Percentiles rank a stretch among this genome's conserved stretches.
These are phyloP conservation scores for Carposina sasakii DNA, from an alignment of 1,140 invertebrate genomes.

Conservation along the genomic window DNA sequence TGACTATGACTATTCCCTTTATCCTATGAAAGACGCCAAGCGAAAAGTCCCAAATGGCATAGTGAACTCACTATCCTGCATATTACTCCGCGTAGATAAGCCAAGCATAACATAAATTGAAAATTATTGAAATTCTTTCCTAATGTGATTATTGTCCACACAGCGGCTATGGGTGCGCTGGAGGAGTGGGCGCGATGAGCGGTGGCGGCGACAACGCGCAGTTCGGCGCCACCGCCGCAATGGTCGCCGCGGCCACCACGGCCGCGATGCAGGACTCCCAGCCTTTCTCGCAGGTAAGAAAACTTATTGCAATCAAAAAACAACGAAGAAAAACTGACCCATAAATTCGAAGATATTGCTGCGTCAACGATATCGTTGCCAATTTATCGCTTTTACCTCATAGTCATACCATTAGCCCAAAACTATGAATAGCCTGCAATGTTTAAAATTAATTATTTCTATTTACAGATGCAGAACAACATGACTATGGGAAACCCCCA, in stretches of 20 bases:
- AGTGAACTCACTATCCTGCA: no score
- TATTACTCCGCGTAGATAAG: no score
- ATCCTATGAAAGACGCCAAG: no score
- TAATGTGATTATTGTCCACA: conserved; percentile 18
- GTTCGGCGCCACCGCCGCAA: conserved; percentile 70
- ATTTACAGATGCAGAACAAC: conserved; percentile 70
- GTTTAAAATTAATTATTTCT: not conserved
- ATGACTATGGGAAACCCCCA: conserved; percentile 73
- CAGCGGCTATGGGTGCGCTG: conserved; percentile 71
- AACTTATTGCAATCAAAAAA: not conserved
- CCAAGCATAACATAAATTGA: no score
- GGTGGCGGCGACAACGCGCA: conserved; percentile 69
- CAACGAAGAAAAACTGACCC: not conserved
- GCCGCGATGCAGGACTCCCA: conserved; percentile 72
- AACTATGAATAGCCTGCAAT: not conserved
- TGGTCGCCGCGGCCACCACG: conserved; percentile 68
- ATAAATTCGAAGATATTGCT: no score
- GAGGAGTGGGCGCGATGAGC: conserved; percentile 72
- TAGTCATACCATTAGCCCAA: not conserved
- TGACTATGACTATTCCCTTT: no score
- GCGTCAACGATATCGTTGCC: no score
- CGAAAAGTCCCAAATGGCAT: no score
- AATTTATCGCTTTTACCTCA: no score
- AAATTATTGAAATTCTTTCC: no score
- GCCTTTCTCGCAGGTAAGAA: conserved; percentile 67